Conservation (phyloP, 2,113 vertebrate genomes). For the Spea bombifrons region DNA sequence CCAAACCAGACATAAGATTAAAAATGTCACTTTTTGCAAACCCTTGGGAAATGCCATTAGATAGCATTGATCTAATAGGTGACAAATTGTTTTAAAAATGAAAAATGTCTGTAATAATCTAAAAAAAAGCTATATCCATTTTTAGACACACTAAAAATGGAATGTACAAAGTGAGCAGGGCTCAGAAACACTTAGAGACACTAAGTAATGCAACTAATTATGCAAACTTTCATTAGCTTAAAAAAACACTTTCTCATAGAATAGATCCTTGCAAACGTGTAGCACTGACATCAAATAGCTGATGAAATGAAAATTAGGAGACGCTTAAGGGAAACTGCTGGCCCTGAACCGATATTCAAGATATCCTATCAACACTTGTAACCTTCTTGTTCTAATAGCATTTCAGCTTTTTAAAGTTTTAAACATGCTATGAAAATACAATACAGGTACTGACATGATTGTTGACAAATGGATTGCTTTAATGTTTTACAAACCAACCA, state of each 20-base stretch:
- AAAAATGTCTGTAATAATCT: background rate
- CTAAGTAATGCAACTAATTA: background rate
- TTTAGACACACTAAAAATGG: background rate
- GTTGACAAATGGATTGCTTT: too few species aligned
- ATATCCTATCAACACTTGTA: background rate
- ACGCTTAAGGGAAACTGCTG: background rate
- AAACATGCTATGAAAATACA: too few species aligned
- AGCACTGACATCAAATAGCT: background rate
- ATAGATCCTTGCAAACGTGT: slow-evolving; percentile 8
- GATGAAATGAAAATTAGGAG: background rate
- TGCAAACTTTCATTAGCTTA: slow-evolving; percentile 1
- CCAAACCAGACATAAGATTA: background rate
- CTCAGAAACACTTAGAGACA: background rate
- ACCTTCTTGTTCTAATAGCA: too few species aligned
- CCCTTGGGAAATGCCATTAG: background rate
- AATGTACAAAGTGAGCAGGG: background rate
- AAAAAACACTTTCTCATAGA: background rate
- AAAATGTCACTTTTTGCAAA: background rate
- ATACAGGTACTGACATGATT: too few species aligned
- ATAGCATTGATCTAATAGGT: background rate
- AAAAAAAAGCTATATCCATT: background rate
- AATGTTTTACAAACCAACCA: too few species aligned
- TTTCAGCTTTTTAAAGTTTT: too few species aligned
- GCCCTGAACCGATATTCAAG: background rate
- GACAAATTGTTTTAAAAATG: background rate